phyloP scores from a whole-genome alignment of 1,140 invertebrate genomes.

The Atta cephalotes region DNA sequence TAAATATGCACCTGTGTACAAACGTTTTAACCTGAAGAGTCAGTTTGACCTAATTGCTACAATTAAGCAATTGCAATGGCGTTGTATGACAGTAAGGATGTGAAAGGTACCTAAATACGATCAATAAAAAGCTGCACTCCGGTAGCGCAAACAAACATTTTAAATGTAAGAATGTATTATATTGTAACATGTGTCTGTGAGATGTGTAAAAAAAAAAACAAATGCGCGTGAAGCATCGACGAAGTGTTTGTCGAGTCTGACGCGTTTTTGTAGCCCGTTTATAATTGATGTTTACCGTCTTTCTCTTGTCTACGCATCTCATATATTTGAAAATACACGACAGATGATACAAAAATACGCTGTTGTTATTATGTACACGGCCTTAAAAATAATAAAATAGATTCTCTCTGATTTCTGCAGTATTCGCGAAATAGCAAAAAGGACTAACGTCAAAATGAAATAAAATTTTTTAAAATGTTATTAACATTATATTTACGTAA shows the following conservation, averaged over 20 bases:
- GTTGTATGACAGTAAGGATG: neutral
- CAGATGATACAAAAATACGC: conserved; percentile 44
- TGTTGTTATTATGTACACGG: conserved; percentile 20
- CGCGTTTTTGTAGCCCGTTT: conserved; percentile 53
- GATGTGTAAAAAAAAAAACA: conserved; percentile 36
- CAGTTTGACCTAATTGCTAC: conserved; percentile 38
- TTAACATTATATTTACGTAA: neutral
- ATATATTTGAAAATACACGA: conserved; percentile 47
- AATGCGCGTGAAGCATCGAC: conserved; percentile 15
- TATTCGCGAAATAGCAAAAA: neutral
- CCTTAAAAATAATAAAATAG: neutral
- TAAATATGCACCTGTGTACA: conserved; percentile 75
- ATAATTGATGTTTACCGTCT: conserved; percentile 47
- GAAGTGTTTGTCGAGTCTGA: conserved; percentile 28
- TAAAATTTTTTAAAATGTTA: conserved; percentile 14
- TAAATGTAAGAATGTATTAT: conserved; percentile 53
- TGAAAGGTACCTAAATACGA: conserved; percentile 16
- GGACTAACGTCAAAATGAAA: neutral
- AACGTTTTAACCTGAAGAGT: conserved; percentile 62
- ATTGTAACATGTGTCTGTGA: conserved; percentile 51
- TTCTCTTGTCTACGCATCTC: conserved; percentile 56
- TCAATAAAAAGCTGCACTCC: conserved; percentile 32
- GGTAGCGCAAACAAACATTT: conserved; percentile 35
- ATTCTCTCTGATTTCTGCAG: neutral
- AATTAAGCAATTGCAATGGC: neutral